These are phyloP conservation scores for Ceratitis capitata DNA, from an alignment of 1,140 invertebrate genomes.

Conservation along the genomic window DNA sequence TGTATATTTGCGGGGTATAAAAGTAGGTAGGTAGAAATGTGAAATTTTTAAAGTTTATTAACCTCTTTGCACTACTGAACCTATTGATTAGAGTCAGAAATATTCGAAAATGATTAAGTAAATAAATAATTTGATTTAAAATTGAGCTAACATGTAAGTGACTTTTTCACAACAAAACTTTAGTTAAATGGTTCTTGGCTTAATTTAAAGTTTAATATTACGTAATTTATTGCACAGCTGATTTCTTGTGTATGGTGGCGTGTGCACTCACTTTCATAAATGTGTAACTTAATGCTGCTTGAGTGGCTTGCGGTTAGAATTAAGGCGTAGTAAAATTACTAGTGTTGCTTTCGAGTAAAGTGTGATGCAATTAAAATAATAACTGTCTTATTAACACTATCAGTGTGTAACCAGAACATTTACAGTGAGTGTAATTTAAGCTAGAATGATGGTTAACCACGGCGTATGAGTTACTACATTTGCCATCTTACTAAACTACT, in stretches of 20 bases:
- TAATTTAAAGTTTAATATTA: no score
- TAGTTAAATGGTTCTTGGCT: no score
- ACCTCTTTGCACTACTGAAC: no score
- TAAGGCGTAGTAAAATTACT: not conserved
- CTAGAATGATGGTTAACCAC: not conserved
- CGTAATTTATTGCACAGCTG: no score
- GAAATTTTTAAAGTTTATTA: no score
- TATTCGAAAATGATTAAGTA: no score
- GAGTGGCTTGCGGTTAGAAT: not conserved
- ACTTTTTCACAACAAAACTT: no score
- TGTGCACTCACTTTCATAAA: not conserved
- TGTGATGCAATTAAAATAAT: not conserved
- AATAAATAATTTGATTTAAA: no score
- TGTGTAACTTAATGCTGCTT: not conserved
- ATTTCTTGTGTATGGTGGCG: no score
- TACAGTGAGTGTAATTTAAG: not conserved
- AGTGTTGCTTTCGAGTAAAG: not conserved
- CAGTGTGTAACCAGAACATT: not conserved
- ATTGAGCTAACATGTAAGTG: no score
- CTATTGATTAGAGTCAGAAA: no score
- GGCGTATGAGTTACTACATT: slow-evolving; percentile 4
- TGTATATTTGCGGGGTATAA: not conserved
- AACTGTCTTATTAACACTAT: not conserved
- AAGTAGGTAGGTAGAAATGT: no score
- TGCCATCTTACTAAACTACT: not conserved